A percentile compares a stretch with the other conserved stretches of the same genome.
These are phyloP conservation scores for Bactericera cockerelli DNA, from an alignment of 1,140 invertebrate species.

Conservation along the genomic window DNA sequence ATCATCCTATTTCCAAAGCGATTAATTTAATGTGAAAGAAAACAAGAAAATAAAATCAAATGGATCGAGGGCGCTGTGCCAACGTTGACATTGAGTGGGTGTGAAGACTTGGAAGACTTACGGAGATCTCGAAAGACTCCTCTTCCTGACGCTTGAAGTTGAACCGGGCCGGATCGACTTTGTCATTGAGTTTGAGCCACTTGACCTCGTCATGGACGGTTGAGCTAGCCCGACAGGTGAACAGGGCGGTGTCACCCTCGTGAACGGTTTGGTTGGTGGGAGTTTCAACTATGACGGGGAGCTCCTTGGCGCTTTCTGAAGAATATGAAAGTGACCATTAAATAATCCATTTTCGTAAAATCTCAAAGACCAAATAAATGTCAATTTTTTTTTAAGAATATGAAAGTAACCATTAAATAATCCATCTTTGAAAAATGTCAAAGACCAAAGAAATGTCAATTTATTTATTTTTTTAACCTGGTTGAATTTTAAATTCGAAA, in stretches of 20 bases:
- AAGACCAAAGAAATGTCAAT: too few species aligned
- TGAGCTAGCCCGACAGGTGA: slow-evolving; percentile 19
- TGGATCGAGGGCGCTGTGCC: not conserved
- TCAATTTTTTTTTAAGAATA: slow-evolving; percentile 20
- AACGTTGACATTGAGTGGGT: not conserved
- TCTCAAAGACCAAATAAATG: too few species aligned
- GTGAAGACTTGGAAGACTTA: not conserved
- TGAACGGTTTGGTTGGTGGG: slow-evolving; percentile 20
- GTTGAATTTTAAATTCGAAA: too few species aligned
- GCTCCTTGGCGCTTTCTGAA: slow-evolving; percentile 18
- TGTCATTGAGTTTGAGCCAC: slow-evolving; percentile 17
- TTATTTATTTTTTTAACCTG: too few species aligned
- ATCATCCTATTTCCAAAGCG: not conserved
- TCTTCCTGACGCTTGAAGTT: not conserved
- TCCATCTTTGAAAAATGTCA: too few species aligned
- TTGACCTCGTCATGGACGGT: slow-evolving; percentile 12
- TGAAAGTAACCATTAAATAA: too few species aligned
- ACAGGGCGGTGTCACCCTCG: slow-evolving; percentile 17
- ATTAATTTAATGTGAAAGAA: not conserved
- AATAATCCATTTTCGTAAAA: too few species aligned
- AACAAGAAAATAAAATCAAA: not conserved
- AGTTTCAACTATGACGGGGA: slow-evolving; percentile 22
- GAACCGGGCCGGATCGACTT: slow-evolving; percentile 12
- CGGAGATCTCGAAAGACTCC: not conserved
- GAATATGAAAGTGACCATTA: slow-evolving; percentile 3